Evolutionary conservation across 2,797 vertebrate genomes (phyloP).

Genomic region (Alcedo atthis): DNA sequence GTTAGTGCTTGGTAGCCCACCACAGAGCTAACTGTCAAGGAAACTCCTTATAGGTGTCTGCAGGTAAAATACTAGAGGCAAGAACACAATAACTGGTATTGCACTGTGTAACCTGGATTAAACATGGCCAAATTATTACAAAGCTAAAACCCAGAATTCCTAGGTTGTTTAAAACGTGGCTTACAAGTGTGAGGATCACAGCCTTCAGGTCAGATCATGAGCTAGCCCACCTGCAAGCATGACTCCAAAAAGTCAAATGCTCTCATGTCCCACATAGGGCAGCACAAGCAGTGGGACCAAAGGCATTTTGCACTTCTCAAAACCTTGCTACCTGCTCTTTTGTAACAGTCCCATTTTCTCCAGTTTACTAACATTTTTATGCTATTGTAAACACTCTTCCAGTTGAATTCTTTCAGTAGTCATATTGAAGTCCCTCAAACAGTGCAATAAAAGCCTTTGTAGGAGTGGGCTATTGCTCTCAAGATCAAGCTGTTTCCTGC

Average conservation of each 20-base stretch:
- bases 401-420: not conserved
- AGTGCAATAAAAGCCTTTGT: not conserved
- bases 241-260: not conserved
- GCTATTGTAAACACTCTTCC: not conserved
- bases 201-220: fast-evolving
- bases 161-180: not conserved
- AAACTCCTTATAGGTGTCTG: not conserved
- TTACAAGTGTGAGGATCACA: not conserved
- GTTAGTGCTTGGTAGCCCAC: not conserved
- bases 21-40: not conserved
- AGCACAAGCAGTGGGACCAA: not conserved
- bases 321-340: not conserved
- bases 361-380: not conserved
- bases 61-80: not conserved
- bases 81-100: not conserved
- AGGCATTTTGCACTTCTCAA: not conserved
- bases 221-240: not conserved
- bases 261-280: fast-evolving
- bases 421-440: not conserved
- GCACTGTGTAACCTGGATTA: not conserved
- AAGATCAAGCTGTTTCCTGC: not conserved
- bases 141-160: not conserved
- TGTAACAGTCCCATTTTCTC: fast-evolving
- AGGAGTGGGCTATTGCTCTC: not conserved
- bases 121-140: fast-evolving